These are phyloP conservation scores for Centroberyx gerrardi DNA, from an alignment of 2,797 vertebrate species.

Conservation along the genomic window DNA sequence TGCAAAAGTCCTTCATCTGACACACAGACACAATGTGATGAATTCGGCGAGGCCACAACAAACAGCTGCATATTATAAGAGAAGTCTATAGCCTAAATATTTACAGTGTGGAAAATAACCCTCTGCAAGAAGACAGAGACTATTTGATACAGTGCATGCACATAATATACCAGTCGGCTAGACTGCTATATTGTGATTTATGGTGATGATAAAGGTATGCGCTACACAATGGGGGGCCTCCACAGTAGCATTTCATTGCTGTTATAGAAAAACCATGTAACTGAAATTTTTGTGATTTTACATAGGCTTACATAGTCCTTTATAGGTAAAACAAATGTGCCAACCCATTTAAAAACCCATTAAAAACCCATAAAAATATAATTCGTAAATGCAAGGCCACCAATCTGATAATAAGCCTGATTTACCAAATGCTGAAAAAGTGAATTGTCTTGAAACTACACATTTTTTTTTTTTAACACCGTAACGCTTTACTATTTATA, in stretches of 20 bases:
- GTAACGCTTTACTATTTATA: constrained; percentile 58
- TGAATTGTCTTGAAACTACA: constrained; percentile 1
- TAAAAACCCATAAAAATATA: constrained; percentile 1
- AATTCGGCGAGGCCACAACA: constrained; percentile 37
- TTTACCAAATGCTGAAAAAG: constrained; percentile 16
- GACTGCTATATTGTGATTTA: constrained; percentile 22
- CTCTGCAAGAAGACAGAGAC: constrained; percentile 10
- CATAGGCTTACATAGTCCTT: not conserved
- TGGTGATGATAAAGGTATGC: not conserved
- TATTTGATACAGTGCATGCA: constrained; percentile 17
- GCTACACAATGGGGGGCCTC: constrained; percentile 10
- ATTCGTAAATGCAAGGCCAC: constrained; percentile 18
- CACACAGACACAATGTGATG: constrained; percentile 10
- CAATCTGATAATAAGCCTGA: constrained; percentile 22
- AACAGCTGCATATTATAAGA: not conserved
- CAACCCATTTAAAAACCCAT: constrained; percentile 31
- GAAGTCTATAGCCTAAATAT: constrained; percentile 8
- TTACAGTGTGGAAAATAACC: constrained; percentile 35
- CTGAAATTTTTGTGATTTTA: constrained; percentile 26
- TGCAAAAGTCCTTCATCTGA: constrained; percentile 42
- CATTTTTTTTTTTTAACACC: constrained; percentile 19
- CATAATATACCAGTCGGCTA: not conserved
- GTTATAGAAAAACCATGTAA: constrained; percentile 17
- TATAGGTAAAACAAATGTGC: constrained; percentile 7
- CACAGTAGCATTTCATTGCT: not conserved